Percentiles rank a stretch among this genome's conserved stretches.
These are phyloP conservation scores for Geodia barretti DNA, from an alignment of 37 sponge, comb jelly and placozoan species.

Conservation along the genomic window DNA sequence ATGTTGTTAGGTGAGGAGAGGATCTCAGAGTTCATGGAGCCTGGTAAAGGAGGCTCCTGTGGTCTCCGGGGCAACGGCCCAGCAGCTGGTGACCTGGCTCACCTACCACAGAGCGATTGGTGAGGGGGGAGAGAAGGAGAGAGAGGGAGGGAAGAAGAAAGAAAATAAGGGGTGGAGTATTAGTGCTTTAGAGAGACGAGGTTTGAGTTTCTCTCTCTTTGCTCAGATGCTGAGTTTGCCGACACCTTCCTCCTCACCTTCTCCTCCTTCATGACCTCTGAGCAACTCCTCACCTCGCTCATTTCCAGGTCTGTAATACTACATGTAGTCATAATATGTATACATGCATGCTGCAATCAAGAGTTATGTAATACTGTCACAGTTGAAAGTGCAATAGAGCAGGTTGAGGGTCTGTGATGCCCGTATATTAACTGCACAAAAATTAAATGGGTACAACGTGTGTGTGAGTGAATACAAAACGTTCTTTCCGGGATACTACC, in stretches of 20 bases:
- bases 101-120: slow-evolving; percentile 65
- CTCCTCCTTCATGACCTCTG: slow-evolving; percentile 65
- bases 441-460: neutral
- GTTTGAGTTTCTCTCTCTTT: no score
- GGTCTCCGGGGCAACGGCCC: slow-evolving; percentile 69
- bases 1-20: neutral
- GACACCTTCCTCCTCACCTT: slow-evolving; percentile 67
- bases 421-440: no score
- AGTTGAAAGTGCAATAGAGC: no score
- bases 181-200: no score
- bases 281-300: slow-evolving; percentile 51
- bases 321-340: neutral
- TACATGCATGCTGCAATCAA: neutral
- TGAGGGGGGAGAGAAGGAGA: neutral
- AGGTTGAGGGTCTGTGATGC: no score
- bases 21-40: slow-evolving; percentile 31
- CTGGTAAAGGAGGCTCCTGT: slow-evolving; percentile 58
- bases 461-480: neutral
- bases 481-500: neutral
- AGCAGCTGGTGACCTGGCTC: slow-evolving; percentile 68
- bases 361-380: no score
- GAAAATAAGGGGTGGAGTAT: no score
- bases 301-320: slow-evolving; percentile 55
- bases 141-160: no score
- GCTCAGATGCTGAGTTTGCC: slow-evolving; percentile 67